Percentiles rank a stretch among this genome's conserved stretches.
Evolutionary conservation across 2,888 invertebrate genomes (phyloP).

Genomic region (Agrotis exclamationis): DNA sequence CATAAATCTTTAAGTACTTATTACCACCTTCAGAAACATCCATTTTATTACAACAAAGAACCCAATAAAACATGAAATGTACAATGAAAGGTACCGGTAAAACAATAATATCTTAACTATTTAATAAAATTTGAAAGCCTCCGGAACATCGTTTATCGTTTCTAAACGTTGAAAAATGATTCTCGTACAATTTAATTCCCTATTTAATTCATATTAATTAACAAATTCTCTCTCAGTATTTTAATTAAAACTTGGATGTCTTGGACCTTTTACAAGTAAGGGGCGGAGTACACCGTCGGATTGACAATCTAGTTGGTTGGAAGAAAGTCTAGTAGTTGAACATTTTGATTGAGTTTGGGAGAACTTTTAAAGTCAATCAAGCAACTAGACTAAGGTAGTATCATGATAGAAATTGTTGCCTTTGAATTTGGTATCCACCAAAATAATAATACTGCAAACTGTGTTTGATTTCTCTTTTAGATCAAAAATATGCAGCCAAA

Average conservation of each 20-base stretch:
- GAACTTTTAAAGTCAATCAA: background rate
- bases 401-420: background rate
- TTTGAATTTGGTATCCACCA: background rate
- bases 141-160: constrained; percentile 10
- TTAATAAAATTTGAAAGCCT: constrained; percentile 12
- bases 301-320: background rate
- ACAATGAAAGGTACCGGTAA: constrained; percentile 11
- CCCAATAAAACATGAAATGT: constrained; percentile 12
- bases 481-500: too few species aligned
- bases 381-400: background rate
- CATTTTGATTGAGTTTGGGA: background rate
- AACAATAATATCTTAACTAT: constrained; percentile 11
- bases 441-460: too few species aligned
- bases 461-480: too few species aligned
- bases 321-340: background rate
- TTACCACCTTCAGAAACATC: background rate
- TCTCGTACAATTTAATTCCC: constrained; percentile 51
- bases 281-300: constrained; percentile 35
- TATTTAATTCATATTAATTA: constrained; percentile 67
- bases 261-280: constrained; percentile 50
- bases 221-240: constrained; percentile 67
- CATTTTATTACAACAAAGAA: constrained; percentile 3
- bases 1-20: background rate
- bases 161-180: constrained; percentile 33
- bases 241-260: constrained; percentile 71